Evolutionary conservation across 2,113 vertebrate genomes (phyloP), one percentile per base, ranked within the genome.

Genomic region (Rhipidura dahli): DNA sequence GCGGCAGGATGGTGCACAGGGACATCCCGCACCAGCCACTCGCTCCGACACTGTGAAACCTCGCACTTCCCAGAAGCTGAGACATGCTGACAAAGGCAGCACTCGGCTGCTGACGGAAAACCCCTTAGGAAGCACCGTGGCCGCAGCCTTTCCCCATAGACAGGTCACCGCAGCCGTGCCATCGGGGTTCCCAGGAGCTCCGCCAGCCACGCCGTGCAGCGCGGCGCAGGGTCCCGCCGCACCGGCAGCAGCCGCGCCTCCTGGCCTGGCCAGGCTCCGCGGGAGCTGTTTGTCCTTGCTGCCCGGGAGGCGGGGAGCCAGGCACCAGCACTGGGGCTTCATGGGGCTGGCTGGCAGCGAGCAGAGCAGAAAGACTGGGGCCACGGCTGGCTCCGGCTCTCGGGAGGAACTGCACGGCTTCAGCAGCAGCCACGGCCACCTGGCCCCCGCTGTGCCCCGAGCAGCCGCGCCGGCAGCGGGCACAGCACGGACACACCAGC

Each of bases 201-300:
- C 42, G 45, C 51, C 40, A 15, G 66, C 28, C 23, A 3, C 4
- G 2, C 13, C 8, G 7, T 0, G 6, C 45, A 5, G 81, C 15
- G 9, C 5, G 3, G 28, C 5, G 2, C 44, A 42, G 16, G 40
- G 11, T 24, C n/a, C 42, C 1, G 59, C 42, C 15, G 15, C 19
- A 4, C 18, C 28, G n/a, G 37, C 10, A 31, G 27, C 54, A 53
- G n/a, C 69, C 13, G 3, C 13, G 35, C 5, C 45, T 24, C 20
- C 45, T 0, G 2, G n/a, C 6, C 39, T 2, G 19, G 31, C 54
- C 3, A 0, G 18, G 51, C 64, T 27, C 17, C 0, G 2, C 33
- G 9, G 21, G 39, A 21, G 23, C 22, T 2, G 0, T 10, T 13
- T 4, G 27, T 42, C 30, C 49, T n/a, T 3, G 3, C 37, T 33